Evolutionary conservation across 2,888 invertebrate species (phyloP).

Genomic region (Mesorhabditis spiculigera): DNA sequence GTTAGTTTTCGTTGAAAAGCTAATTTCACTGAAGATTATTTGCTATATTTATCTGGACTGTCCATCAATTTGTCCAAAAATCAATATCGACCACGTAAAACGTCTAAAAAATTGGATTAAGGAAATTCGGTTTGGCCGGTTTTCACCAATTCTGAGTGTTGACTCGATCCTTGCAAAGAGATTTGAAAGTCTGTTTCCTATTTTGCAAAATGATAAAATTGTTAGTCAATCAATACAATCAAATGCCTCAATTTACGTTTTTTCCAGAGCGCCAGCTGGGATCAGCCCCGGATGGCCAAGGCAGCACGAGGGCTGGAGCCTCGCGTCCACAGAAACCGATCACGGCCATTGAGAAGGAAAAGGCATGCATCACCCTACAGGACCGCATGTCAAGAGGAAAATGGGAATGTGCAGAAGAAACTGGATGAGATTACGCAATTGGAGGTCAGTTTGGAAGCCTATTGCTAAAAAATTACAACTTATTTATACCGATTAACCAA

Average conservation of each 20-base stretch:
- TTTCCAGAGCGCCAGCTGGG: slow-evolving; percentile 33
- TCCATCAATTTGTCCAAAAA: no score
- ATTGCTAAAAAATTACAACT: no score
- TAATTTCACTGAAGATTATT: no score
- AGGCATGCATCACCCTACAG: slow-evolving; percentile 44
- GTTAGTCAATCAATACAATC: background rate
- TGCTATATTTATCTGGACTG: no score
- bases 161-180: no score
- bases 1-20: no score
- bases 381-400: slow-evolving; percentile 53
- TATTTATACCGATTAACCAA: background rate
- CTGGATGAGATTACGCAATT: slow-evolving; percentile 84
- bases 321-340: slow-evolving; percentile 15
- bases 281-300: slow-evolving; percentile 37
- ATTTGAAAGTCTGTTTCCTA: background rate
- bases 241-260: no score
- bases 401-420: slow-evolving; percentile 82
- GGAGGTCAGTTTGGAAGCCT: slow-evolving; percentile 63
- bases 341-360: slow-evolving; percentile 32
- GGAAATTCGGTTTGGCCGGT: no score
- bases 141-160: no score
- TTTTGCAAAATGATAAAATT: background rate
- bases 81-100: no score
- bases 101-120: no score
- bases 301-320: slow-evolving; percentile 15